Percentiles rank a stretch among this genome's conserved stretches.
Evolutionary conservation across 2,888 invertebrate species (phyloP).

Genomic region (Parnassius apollo): DNA sequence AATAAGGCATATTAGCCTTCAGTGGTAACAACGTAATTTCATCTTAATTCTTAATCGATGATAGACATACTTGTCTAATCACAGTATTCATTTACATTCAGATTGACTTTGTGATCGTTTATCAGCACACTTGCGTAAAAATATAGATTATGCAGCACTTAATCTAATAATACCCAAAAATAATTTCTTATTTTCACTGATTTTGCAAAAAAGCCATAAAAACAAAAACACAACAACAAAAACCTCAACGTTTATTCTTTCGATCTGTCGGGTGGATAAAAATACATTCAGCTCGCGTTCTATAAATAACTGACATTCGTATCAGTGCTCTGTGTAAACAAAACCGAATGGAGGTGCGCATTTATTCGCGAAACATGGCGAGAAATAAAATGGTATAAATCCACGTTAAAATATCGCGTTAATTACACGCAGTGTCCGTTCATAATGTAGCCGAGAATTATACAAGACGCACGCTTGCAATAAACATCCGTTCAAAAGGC

Average conservation of each 20-base stretch:
- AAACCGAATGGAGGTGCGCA: conserved; percentile 7
- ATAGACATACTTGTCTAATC: no score
- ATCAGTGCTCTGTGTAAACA: conserved; percentile 15
- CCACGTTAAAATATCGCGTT: conserved; percentile 17
- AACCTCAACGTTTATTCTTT: neutral
- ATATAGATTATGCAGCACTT: no score
- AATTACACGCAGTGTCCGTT: conserved; percentile 23
- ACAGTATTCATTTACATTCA: no score
- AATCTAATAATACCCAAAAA: no score
- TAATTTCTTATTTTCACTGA: no score
- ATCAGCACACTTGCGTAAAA: no score
- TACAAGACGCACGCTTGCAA: conserved; percentile 33
- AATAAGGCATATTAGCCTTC: no score
- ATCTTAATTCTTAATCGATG: no score
- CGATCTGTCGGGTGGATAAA: neutral
- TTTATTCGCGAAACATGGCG: conserved; percentile 8
- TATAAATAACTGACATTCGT: conserved; percentile 26
- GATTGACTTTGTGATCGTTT: no score
- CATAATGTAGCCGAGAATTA: conserved; percentile 19
- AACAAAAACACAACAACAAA: no score
- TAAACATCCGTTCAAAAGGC: conserved; percentile 46
- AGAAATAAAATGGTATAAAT: conserved; percentile 23
- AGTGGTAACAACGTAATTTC: no score
- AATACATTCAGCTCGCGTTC: conserved; percentile 7
- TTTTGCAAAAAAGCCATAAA: no score